Percentiles rank a stretch among this genome's conserved stretches.
Evolutionary conservation across 2,797 vertebrate genomes (phyloP).

Genomic region (Poecilia picta): DNA sequence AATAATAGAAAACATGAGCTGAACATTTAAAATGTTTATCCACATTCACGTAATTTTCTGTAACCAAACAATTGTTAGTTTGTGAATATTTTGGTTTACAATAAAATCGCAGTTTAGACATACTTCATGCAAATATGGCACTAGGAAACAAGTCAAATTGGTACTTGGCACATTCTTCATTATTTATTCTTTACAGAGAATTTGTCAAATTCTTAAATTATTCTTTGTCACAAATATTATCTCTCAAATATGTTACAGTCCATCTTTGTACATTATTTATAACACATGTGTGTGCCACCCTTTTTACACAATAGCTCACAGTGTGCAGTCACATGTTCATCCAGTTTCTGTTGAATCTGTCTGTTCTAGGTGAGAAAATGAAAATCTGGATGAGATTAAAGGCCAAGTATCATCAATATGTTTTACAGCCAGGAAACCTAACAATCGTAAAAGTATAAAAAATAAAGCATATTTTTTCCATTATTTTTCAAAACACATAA

Average conservation of each 20-base stretch:
- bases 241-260: slow-evolving; percentile 35
- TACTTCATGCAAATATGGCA: slow-evolving; percentile 5
- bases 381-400: neutral
- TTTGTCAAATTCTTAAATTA: slow-evolving; percentile 5
- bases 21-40: neutral
- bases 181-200: neutral
- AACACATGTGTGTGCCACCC: slow-evolving; percentile 9
- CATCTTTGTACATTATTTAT: slow-evolving; percentile 22
- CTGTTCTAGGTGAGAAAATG: slow-evolving; percentile 1
- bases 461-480: neutral
- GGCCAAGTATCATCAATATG: neutral
- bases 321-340: slow-evolving; percentile 40
- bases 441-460: neutral
- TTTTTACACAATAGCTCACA: slow-evolving; percentile 36
- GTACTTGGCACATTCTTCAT: neutral
- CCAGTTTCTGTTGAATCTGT: neutral
- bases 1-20: neutral
- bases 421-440: neutral
- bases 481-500: neutral
- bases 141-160: slow-evolving; percentile 9
- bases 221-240: slow-evolving; percentile 23
- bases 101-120: neutral
- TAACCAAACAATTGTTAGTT: neutral
- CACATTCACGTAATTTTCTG: neutral
- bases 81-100: slow-evolving; percentile 7